Evolutionary conservation across 2,888 invertebrate genomes (phyloP).

Genomic region (Sepioteuthis lessoniana): DNA sequence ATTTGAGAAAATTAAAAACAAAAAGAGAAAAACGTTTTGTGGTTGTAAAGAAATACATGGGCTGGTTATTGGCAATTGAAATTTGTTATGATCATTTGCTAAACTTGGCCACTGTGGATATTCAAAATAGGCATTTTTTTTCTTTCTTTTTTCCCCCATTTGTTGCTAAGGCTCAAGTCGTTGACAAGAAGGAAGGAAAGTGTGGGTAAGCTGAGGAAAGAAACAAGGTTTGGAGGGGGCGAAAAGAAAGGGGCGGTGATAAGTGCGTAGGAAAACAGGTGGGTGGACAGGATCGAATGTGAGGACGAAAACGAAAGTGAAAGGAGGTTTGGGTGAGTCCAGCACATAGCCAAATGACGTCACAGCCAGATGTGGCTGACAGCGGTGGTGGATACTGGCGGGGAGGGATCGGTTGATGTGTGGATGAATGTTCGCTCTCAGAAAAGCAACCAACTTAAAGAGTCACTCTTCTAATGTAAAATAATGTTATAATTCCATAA

Average conservation of each 20-base stretch:
- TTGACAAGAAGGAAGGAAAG: background rate
- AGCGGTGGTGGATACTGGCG: background rate
- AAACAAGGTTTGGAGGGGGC: no score
- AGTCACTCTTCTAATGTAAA: no score
- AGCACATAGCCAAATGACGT: background rate
- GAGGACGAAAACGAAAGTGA: background rate
- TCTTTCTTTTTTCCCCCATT: background rate
- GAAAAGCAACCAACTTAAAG: no score
- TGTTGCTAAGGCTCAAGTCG: background rate
- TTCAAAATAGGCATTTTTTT: background rate
- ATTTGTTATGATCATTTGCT: no score
- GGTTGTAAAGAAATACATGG: no score
- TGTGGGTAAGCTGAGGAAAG: no score
- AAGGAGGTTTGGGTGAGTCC: background rate
- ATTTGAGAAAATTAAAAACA: no score
- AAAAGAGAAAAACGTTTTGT: no score
- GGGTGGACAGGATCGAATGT: background rate
- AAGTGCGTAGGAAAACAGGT: background rate
- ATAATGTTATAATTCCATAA: no score
- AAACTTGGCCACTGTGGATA: no score
- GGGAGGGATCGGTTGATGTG: background rate
- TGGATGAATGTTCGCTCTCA: background rate
- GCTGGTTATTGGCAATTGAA: no score
- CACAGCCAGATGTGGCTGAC: constrained; percentile 6
- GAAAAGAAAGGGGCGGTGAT: no score